Base-by-base conservation (phyloP, 2,797 vertebrate genomes). In the Tokudaia tokunoshimensis region DNA sequence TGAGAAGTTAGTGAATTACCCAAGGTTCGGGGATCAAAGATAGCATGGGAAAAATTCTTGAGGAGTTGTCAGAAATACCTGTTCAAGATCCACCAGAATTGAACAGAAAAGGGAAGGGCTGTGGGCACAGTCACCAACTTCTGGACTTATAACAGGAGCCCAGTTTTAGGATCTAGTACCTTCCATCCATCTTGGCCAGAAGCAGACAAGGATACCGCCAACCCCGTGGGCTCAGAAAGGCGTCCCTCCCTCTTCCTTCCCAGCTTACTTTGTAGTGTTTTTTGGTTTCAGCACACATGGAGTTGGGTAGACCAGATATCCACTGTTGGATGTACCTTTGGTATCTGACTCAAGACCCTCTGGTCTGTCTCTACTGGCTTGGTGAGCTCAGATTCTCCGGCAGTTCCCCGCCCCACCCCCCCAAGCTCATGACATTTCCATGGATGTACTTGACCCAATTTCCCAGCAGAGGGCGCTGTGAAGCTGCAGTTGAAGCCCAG, bases 381-480 rank as follows among this genome's bases (percentile, higher is more conserved):
- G 37, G 37, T 61, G 41, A 78, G 29, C 59, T 67, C 81, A 81
- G 59, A 34, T 26, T n/a, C 50, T 44, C 55, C 57, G 29, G 24
- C 26, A 14, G 10, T 10, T 10, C 41, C 41, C 41, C 41, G 12
- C 4, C 17, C 57, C 57, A 11, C 52, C 12, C 19, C 19, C 55
- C 57, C 4, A 20, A 59, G 20, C 57, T 7, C 44, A 9, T 15
- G 22, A 57, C 34, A 44, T 50, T 78, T 57, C 80, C n/a, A 6
- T 63, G 19, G 72, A 47, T 31, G 41, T 15, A 61, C 26, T 57
- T 50, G 63, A n/a, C 52, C 44, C 57, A 59, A 29, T 22, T 81
- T 29, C 93, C 98, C 99, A 99, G 98, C 65, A 99, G 99, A 99
- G 99, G 99, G 99, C 96, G 97, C 96, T 97, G 97, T 92, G 92